phyloP scores from a whole-genome alignment of 2,113 vertebrate species.

The Callopanchax toddi region DNA sequence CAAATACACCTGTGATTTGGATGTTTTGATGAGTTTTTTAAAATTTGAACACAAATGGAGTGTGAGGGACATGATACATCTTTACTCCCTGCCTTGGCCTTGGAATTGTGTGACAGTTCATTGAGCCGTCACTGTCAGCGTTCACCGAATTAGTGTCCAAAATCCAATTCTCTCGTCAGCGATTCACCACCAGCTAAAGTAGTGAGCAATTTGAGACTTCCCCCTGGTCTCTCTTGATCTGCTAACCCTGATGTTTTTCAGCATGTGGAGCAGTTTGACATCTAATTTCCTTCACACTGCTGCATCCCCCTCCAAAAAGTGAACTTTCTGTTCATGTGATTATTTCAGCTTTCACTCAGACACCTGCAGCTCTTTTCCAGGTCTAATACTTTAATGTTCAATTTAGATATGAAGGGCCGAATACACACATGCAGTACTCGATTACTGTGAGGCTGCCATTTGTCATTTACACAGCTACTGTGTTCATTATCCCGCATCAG shows the following conservation, averaged over 20 bases:
- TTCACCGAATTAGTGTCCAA: slow-evolving; percentile 43
- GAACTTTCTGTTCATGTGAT: slow-evolving; percentile 12
- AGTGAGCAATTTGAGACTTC: slow-evolving; percentile 42
- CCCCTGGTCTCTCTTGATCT: slow-evolving; percentile 28
- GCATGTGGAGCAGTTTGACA: slow-evolving; percentile 31
- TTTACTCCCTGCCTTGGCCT: slow-evolving; percentile 10
- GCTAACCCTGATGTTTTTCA: slow-evolving; percentile 59
- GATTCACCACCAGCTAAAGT: slow-evolving; percentile 43
- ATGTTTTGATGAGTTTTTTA: too few species aligned
- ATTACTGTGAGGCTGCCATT: slow-evolving; percentile 23
- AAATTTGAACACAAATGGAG: background rate
- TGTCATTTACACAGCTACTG: background rate
- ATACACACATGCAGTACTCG: background rate
- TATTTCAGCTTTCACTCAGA: slow-evolving; percentile 25
- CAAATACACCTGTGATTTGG: background rate
- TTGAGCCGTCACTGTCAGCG: slow-evolving; percentile 45
- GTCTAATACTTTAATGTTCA: slow-evolving; percentile 1
- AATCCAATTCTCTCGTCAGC: slow-evolving; percentile 41
- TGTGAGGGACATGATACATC: slow-evolving; percentile 23
- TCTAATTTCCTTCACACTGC: slow-evolving; percentile 42
- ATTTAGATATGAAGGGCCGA: slow-evolving; percentile 15
- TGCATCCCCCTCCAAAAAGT: slow-evolving; percentile 12
- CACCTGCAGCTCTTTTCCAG: slow-evolving; percentile 2
- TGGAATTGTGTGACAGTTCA: slow-evolving; percentile 32
- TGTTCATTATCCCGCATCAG: slow-evolving; percentile 5